Conservation (phyloP, 23 tunicate genomes). For the Pegea sp. region DNA sequence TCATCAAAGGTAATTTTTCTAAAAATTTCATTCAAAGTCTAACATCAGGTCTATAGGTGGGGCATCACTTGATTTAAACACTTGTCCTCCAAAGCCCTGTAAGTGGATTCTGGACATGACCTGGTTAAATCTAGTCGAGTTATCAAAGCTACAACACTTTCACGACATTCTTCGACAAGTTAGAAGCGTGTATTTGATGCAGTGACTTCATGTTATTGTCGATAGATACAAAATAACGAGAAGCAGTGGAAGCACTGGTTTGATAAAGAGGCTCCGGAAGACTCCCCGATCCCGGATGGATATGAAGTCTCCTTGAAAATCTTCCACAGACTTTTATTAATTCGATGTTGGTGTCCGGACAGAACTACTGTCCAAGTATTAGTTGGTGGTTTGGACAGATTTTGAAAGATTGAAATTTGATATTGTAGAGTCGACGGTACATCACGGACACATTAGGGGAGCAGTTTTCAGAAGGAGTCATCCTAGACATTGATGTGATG, state of each 20-base stretch:
- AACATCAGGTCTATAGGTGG: slow-evolving; percentile 28
- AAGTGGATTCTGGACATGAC: slow-evolving; percentile 96
- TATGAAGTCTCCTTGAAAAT: slow-evolving; percentile 67
- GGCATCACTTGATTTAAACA: slow-evolving; percentile 79
- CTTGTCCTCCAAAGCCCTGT: slow-evolving; percentile 89
- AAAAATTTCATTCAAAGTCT: neutral
- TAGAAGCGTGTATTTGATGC: neutral
- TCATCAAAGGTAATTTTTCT: slow-evolving; percentile 54
- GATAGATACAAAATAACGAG: slow-evolving; percentile 70
- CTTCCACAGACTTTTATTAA: slow-evolving; percentile 56
- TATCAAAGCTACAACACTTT: slow-evolving; percentile 76
- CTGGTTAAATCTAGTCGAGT: slow-evolving; percentile 84
- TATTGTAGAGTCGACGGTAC: slow-evolving; percentile 94
- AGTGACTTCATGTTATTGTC: neutral
- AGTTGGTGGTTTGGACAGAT: too few species aligned
- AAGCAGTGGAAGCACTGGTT: slow-evolving; percentile 93
- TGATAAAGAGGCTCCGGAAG: slow-evolving; percentile 86
- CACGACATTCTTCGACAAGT: slow-evolving; percentile 72
- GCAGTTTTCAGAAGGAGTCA: slow-evolving; percentile 71
- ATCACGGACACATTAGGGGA: slow-evolving; percentile 64
- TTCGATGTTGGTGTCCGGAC: slow-evolving; percentile 93
- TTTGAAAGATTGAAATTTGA: too few species aligned
- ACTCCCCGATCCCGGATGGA: slow-evolving; percentile 79
- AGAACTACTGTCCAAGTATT: slow-evolving; percentile 66
- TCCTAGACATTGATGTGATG: slow-evolving; percentile 72